Conservation (phyloP, 2,797 vertebrate genomes). For the Chaetodon trifasciatus region DNA sequence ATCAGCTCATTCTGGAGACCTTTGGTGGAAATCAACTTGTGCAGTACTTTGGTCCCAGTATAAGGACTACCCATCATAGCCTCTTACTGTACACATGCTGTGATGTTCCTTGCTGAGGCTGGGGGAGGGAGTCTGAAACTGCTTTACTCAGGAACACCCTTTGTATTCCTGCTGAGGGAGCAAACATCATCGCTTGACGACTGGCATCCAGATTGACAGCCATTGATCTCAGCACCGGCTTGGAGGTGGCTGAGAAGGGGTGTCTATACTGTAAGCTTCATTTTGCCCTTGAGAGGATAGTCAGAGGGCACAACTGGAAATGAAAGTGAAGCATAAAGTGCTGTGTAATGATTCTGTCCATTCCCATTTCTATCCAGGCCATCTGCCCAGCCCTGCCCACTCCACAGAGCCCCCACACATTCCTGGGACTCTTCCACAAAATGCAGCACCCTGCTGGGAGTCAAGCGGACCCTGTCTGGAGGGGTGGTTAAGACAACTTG, state of each 20-base stretch:
- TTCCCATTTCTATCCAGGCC: slow-evolving; percentile 48
- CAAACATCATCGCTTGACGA: slow-evolving; percentile 40
- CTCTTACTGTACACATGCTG: neutral
- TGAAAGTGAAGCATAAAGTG: slow-evolving; percentile 36
- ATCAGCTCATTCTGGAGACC: neutral
- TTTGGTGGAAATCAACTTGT: neutral
- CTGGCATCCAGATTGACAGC: slow-evolving; percentile 43
- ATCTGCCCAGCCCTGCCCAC: neutral
- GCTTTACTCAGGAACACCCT: slow-evolving; percentile 15
- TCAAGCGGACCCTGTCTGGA: neutral
- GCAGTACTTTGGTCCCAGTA: neutral
- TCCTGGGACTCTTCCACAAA: neutral
- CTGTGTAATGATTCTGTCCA: slow-evolving; percentile 67
- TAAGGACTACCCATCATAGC: neutral
- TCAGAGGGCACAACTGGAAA: slow-evolving; percentile 27
- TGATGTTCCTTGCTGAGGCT: neutral
- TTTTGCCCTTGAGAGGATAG: slow-evolving; percentile 48
- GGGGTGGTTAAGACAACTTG: neutral
- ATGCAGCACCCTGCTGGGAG: neutral
- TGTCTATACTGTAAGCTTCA: slow-evolving; percentile 12
- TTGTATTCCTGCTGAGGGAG: slow-evolving; percentile 48
- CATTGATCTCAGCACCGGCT: slow-evolving; percentile 51
- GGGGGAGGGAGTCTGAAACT: neutral
- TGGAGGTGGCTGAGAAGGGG: neutral
- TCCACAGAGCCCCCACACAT: neutral